Evolutionary conservation across 2,797 vertebrate genomes (phyloP).

Genomic region (Lutjanus argentimaculatus): DNA sequence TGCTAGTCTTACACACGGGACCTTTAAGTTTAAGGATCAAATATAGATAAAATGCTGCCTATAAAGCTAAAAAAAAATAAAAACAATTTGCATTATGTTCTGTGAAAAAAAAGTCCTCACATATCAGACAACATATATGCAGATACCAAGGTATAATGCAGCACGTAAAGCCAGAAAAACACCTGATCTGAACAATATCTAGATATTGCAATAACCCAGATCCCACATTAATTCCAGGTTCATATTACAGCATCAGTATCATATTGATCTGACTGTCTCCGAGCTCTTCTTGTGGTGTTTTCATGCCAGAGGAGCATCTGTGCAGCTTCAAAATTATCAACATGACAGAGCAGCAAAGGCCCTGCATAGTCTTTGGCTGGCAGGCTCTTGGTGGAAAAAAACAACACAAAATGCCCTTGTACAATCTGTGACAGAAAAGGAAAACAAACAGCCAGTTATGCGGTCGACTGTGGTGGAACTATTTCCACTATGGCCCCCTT

Average conservation of each 20-base stretch:
- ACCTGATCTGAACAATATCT: neutral
- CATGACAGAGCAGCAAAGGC: conserved; percentile 5
- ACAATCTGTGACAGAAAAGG: conserved; percentile 27
- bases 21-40: too few relatives aligned
- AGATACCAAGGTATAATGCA: neutral
- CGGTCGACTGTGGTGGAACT: conserved; percentile 32
- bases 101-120: too few relatives aligned
- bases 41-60: too few relatives aligned
- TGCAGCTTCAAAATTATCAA: conserved; percentile 30
- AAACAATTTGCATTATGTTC: too few relatives aligned
- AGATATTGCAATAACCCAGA: neutral
- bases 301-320: conserved; percentile 24
- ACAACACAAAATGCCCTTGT: conserved; percentile 38
- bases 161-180: neutral
- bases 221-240: neutral
- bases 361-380: conserved; percentile 5
- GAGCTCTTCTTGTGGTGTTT: neutral
- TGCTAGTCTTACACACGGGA: too few relatives aligned
- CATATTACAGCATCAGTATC: neutral
- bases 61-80: too few relatives aligned
- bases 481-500: conserved; percentile 28
- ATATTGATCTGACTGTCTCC: neutral
- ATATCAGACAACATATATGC: too few relatives aligned
- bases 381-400: conserved; percentile 5
- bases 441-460: conserved; percentile 54